Base-by-base conservation (phyloP, 2,797 vertebrate species). In the Pipistrellus pygmaeus region DNA sequence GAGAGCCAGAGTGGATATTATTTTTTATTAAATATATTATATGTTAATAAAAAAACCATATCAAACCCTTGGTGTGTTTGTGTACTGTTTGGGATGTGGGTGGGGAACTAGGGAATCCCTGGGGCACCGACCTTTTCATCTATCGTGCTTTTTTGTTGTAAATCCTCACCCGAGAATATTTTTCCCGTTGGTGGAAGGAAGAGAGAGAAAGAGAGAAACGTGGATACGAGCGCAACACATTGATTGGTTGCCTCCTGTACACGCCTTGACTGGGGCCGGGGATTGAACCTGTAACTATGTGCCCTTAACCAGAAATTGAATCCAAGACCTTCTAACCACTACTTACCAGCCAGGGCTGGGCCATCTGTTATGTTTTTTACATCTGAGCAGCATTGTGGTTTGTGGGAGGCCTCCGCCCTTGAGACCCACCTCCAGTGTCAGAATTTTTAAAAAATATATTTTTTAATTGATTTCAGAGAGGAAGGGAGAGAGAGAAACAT, bases 21-120 rank as follows among this genome's bases (percentile, higher is more conserved):
- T 97, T 97, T 97, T 97, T 97, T 97, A 97, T 97, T 96, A 97
- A 97, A 97, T 97, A 97, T 97, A 97, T 97, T 97, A 97, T 97
- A 97, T 97, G 95, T 97, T 97, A 97, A 97, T 97, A 96, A 97
- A 97, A 96, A 97, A 97, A 96, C 81, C 44, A 4, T 95, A 73
- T 85, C 51, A 95, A 96, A 96, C 6, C 35, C 17, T 27, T 72
- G 21, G 60, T 73, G 94, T 88, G 35, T 18, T 93, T 88, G 94
- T 23, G 30, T 96, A 3, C 66, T 96, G 2, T 95, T 96, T 90
- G 81, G 41, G 90, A 38, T 51, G 6, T 15, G 7, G 27, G 25
- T 85, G 30, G 62, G 82, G 21, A 69, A 17, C 35, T 66, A 55
- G 21, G 25, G 35, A 68, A 10, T 48, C 69, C 30, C 35, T 48